Percentiles rank a stretch among this genome's conserved stretches.
These are phyloP conservation scores for Thaumatotibia leucotreta DNA, from an alignment of 1,140 invertebrate species.

Conservation along the genomic window DNA sequence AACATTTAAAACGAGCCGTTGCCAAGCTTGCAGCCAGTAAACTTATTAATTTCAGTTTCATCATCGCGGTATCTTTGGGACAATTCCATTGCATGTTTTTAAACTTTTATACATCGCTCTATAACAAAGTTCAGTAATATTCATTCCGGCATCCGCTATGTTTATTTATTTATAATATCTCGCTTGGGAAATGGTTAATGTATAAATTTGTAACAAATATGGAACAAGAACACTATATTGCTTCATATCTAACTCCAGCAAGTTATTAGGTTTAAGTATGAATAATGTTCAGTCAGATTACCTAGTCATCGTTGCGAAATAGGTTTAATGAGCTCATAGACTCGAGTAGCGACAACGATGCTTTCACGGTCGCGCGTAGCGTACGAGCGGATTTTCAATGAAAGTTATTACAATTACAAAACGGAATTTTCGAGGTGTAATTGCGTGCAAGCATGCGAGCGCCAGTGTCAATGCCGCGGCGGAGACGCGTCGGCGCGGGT, in stretches of 20 bases:
- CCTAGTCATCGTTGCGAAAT: conserved; percentile 7
- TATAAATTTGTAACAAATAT: conserved; percentile 6
- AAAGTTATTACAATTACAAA: conserved; percentile 67
- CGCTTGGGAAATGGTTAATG: conserved; percentile 7
- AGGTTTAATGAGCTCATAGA: conserved; percentile 5
- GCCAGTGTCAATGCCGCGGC: conserved; percentile 52
- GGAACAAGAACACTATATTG: conserved; percentile 6
- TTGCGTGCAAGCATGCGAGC: conserved; percentile 54
- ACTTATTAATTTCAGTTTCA: conserved; percentile 9
- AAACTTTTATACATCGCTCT: too few relatives aligned
- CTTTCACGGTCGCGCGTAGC: conserved; percentile 31
- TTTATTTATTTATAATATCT: neutral
- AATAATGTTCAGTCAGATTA: conserved; percentile 12
- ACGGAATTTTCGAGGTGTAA: conserved; percentile 43
- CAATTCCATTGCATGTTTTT: too few relatives aligned
- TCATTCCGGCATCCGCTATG: neutral
- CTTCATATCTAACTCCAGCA: conserved; percentile 1
- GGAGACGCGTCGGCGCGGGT: conserved; percentile 16
- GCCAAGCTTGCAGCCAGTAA: neutral
- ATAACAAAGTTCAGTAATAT: neutral
- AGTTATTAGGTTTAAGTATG: conserved; percentile 13
- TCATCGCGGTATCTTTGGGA: neutral
- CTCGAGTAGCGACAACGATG: conserved; percentile 2
- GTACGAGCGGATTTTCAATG: conserved; percentile 37
- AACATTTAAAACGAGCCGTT: neutral